Evolutionary conservation across 2,113 vertebrate species (phyloP), one percentile per base, ranked within the genome.

Genomic region (Dipodomys spectabilis): DNA sequence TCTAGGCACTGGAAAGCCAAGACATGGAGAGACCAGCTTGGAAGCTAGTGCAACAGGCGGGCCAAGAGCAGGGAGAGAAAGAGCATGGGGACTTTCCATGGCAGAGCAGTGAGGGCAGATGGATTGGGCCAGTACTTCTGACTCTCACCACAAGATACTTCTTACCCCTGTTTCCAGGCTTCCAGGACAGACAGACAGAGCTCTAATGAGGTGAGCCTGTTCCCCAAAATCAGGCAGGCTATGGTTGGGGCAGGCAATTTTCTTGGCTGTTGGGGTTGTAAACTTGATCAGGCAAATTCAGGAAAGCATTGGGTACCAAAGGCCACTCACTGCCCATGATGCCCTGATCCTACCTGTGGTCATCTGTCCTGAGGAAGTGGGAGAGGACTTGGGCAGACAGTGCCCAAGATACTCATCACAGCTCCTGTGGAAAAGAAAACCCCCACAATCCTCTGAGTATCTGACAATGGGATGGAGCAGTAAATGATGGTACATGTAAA

Each of bases 211-310:
- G 19, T 69, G 67, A 67, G 2, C 6, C 19, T 15, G 5, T 22
- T 2, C 1, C 65, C 23, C 19, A 25, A 30, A 73, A 30, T 2
- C 30, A 74, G 69, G 20, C 0, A 44, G 16, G 30, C 32, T 49
- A 15, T 32, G 65, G 64, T 72, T 39, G 20, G 7, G 35, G n/a
- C 7, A 10, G 27, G n/a, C 10, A 1, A 13, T 30, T 39, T 57
- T 3, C 0, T 1, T 23, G 49, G 6, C 35, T 8, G 2, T 35
- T 39, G 27, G 12, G 60, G 13, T 1, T 2, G 2, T 6, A 15
- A 4, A 57, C 53, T 19, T 8, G 1, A 57, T 57, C 53, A 4
- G 79, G 30, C 6, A 49, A 19, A 53, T 74, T 32, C n/a, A 82
- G 82, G 73, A 82, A 72, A 67, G 8, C 0, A 0, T 28, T 20